Percentiles rank a stretch among this genome's conserved stretches.
These are phyloP conservation scores for Chlorodrepanis virens DNA, from an alignment of 2,113 vertebrate species.

Conservation along the genomic window DNA sequence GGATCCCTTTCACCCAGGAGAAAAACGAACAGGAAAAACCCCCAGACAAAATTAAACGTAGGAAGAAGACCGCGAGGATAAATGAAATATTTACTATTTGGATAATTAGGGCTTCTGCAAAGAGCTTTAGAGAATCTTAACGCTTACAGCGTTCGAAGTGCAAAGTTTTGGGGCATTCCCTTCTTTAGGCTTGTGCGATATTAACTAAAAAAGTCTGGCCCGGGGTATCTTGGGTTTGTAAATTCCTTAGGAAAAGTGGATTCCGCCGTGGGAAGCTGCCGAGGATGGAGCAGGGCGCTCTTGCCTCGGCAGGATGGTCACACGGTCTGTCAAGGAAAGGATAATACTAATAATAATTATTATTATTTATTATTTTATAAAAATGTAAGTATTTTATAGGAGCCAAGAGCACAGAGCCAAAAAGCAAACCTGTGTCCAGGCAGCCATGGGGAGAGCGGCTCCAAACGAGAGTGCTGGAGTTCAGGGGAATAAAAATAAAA, in stretches of 20 bases:
- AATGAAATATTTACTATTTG: neutral
- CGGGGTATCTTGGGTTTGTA: neutral
- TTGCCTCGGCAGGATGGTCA: neutral
- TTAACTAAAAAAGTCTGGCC: neutral
- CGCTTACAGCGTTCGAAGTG: neutral
- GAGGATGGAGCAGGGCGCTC: neutral
- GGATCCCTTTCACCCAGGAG: neutral
- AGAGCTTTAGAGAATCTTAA: neutral
- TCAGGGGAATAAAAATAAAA: neutral
- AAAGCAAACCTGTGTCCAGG: neutral
- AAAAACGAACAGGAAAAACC: neutral
- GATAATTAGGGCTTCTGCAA: neutral
- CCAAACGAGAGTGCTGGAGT: rapidly evolving
- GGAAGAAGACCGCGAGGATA: rapidly evolving
- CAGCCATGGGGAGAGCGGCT: neutral
- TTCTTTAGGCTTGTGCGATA: neutral
- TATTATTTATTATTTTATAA: neutral
- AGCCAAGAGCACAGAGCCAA: neutral
- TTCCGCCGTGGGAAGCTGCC: neutral
- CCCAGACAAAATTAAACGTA: neutral
- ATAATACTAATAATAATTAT: neutral
- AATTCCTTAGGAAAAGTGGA: neutral
- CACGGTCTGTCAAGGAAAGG: too few species aligned
- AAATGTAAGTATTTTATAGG: neutral
- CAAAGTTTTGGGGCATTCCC: neutral